Conservation (phyloP, 1,140 invertebrate genomes). For the Drosophila arizonae region DNA sequence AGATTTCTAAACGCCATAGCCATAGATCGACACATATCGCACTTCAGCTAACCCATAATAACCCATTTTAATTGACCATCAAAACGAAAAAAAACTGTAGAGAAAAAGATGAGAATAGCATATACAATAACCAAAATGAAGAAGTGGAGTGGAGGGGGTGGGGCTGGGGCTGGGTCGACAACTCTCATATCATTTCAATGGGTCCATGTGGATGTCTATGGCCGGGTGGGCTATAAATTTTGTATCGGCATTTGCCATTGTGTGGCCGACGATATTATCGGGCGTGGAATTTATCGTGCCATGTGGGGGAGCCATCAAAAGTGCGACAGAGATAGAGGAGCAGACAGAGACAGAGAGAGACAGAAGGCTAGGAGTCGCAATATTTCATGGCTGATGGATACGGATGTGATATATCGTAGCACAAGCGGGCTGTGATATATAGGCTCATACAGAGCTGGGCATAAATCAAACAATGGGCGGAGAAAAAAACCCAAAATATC, state of each 20-base stretch:
- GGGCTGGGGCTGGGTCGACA: constrained; percentile 4
- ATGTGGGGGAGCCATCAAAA: constrained; percentile 50
- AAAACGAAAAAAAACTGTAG: constrained; percentile 39
- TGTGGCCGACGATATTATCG: constrained; percentile 76
- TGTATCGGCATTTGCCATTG: constrained; percentile 76
- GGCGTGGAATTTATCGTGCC: constrained; percentile 73
- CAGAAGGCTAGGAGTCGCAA: constrained; percentile 41
- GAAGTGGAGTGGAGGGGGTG: constrained; percentile 33
- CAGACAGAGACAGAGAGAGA: neutral
- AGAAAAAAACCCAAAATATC: constrained; percentile 18
- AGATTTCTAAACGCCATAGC: constrained; percentile 66
- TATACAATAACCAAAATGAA: constrained; percentile 34
- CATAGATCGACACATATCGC: constrained; percentile 54
- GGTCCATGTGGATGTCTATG: constrained; percentile 61
- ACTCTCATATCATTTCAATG: constrained; percentile 67
- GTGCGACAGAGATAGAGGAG: constrained; percentile 16
- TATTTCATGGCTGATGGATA: constrained; percentile 78
- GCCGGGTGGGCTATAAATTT: constrained; percentile 71
- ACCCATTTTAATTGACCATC: constrained; percentile 77
- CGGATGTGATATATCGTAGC: constrained; percentile 55
- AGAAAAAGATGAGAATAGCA: constrained; percentile 25
- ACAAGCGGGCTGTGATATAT: constrained; percentile 62
- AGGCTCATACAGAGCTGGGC: constrained; percentile 61
- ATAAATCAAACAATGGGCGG: constrained; percentile 62
- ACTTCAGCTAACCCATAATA: constrained; percentile 59